A percentile compares a stretch with the other conserved stretches of the same genome.
Evolutionary conservation across 2,888 invertebrate genomes (phyloP).

Genomic region (Colostygia pectinataria): DNA sequence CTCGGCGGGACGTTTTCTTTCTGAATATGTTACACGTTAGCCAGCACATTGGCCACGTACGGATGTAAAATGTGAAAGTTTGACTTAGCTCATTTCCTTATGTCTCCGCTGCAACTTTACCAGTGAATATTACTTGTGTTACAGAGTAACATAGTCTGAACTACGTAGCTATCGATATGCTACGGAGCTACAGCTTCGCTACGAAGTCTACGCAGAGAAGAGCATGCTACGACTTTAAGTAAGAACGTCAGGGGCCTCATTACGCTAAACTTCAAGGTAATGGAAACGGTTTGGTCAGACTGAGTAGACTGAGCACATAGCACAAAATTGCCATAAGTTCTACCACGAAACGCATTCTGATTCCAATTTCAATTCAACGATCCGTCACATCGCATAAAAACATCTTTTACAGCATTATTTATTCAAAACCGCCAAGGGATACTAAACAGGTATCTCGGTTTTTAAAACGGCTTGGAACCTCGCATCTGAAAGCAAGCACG

Average conservation of each 20-base stretch:
- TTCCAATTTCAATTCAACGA: too few species aligned
- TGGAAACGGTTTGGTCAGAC: too few species aligned
- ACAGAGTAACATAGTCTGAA: constrained; percentile 1
- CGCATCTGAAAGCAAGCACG: constrained; percentile 14
- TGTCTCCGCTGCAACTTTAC: constrained; percentile 31
- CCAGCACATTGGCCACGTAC: constrained; percentile 56
- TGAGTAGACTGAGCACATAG: too few species aligned
- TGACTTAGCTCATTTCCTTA: constrained; percentile 48
- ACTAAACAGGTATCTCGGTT: background rate
- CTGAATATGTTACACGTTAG: constrained; percentile 68
- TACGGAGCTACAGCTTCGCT: constrained; percentile 25
- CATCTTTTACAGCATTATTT: background rate
- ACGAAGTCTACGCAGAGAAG: constrained; percentile 23
- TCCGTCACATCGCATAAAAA: background rate
- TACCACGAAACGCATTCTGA: too few species aligned
- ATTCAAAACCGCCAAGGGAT: background rate
- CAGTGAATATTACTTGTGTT: constrained; percentile 9
- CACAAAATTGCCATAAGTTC: too few species aligned
- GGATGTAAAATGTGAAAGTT: constrained; percentile 56
- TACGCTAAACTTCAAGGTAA: too few species aligned
- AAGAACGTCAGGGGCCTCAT: too few species aligned
- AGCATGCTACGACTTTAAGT: constrained; percentile 4
- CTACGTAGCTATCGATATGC: constrained; percentile 21
- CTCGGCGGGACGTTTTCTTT: constrained; percentile 70
- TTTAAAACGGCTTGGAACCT: constrained; percentile 4